A percentile compares a stretch with the other conserved stretches of the same genome.
phyloP scores from a whole-genome alignment of 2,797 vertebrate species.

The Artibeus lituratus region DNA sequence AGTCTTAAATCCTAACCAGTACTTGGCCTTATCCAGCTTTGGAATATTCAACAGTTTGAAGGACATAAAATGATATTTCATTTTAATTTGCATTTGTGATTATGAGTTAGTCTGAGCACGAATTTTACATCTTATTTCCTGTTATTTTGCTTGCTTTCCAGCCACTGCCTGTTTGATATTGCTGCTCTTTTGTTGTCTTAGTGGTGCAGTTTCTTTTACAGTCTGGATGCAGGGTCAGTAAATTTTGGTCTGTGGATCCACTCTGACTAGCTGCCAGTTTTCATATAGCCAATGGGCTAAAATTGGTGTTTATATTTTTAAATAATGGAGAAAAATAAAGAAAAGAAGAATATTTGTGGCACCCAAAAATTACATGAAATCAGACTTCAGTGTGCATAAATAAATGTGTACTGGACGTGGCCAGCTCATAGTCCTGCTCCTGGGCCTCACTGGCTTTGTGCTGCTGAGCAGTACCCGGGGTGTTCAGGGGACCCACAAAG shows the following conservation, averaged over 20 bases:
- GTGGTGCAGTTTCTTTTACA: background rate
- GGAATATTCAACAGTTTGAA: background rate
- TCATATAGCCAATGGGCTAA: background rate
- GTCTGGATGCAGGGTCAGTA: background rate
- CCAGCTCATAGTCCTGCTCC: background rate
- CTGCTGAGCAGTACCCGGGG: background rate
- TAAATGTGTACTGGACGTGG: background rate
- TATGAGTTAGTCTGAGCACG: background rate
- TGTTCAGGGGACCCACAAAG: background rate
- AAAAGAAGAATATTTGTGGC: background rate
- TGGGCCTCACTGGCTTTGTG: background rate
- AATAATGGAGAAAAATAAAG: background rate
- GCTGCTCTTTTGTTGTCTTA: background rate
- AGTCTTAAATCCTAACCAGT: background rate
- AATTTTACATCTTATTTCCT: background rate
- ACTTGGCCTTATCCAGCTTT: background rate
- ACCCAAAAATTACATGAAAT: background rate
- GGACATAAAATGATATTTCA: background rate
- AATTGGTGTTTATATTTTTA: background rate
- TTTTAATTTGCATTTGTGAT: background rate
- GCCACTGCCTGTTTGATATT: background rate
- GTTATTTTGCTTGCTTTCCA: background rate
- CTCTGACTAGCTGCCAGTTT: background rate
- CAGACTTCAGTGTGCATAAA: background rate
- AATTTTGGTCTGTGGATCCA: background rate